Base-by-base conservation (phyloP, 2,888 invertebrate genomes). In the Limnephilus marmoratus region DNA sequence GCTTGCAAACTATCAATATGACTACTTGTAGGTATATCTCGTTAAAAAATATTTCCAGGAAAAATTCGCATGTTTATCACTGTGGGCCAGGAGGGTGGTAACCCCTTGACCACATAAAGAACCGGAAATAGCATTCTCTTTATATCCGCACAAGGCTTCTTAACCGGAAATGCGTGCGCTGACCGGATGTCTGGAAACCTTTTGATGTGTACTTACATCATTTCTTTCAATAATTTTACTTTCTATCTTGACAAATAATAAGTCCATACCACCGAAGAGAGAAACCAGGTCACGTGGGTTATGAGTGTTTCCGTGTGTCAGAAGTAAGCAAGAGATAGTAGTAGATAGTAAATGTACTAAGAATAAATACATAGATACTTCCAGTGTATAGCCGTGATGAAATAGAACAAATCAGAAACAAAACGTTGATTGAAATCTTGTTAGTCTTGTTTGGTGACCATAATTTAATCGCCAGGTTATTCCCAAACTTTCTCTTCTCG, bases 131-230 rank as follows among this genome's bases (percentile, higher is more conserved):
- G 86, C 45, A 34, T 49, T 15, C 13, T 86, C 86, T 41, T 86
- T 86, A 86, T 86, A 49, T 86, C 85, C 85, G 85, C 18, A 49
- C 18, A 24, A 24, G 41, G n/a, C 45, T 45, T 86, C 29, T 86
- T 29, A 29, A 49, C 41, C 18, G 85, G 85, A 86, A 86, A 86
- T 86, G 45, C 86, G 86, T 45, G 29, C 13, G 15, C 49, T 31
- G 49, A 86, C 86, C 86, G 86, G 86, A 37, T 86, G n/a, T 45
- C 29, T 18, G 49, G 13, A 45, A 86, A 45, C 86, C 83, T 83
- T 83, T 83, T 34, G 24, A 68, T 68, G 37, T 83, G 34, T 37
- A 37, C 83, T 34, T 83, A 24, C 18, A 83, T 24, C 7, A 0
- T 37, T 83, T 24, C 34, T 37, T 83, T 83, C 37, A 83, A 9